These are phyloP conservation scores for Muschampia plurimacula DNA, from an alignment of 2,888 invertebrate genomes.

Conservation along the genomic window DNA sequence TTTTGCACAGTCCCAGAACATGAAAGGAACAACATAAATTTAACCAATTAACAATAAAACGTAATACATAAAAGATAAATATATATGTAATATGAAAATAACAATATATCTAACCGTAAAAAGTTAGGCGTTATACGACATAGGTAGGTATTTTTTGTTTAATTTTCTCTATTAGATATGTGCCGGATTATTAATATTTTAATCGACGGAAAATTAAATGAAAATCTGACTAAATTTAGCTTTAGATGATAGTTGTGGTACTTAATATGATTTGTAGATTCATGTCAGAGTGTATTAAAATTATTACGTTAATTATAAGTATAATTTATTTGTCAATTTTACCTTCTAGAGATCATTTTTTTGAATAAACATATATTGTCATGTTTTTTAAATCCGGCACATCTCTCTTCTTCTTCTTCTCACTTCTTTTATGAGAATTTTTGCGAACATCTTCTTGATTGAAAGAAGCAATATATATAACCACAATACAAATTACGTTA, in stretches of 20 bases:
- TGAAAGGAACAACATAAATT: slow-evolving; percentile 51
- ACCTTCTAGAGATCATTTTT: neutral
- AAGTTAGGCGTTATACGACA: neutral
- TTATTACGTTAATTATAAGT: neutral
- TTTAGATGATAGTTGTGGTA: no score
- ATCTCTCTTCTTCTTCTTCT: neutral
- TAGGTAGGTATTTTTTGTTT: neutral
- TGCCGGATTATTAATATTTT: neutral
- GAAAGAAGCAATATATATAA: slow-evolving; percentile 49
- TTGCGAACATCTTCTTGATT: slow-evolving; percentile 60
- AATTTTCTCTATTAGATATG: neutral
- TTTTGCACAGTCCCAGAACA: slow-evolving; percentile 70
- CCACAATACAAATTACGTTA: slow-evolving; percentile 59
- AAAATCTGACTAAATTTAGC: no score
- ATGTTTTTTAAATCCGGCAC: slow-evolving; percentile 7
- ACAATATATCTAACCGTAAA: neutral
- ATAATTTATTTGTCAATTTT: neutral
- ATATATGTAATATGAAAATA: neutral
- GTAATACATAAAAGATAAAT: neutral
- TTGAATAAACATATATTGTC: neutral
- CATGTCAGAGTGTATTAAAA: neutral
- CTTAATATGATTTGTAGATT: neutral
- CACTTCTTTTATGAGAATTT: neutral
- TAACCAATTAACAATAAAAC: slow-evolving; percentile 15
- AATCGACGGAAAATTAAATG: neutral